These are phyloP conservation scores for Malurus elegans DNA, from an alignment of 2,113 vertebrate genomes.

Conservation along the genomic window DNA sequence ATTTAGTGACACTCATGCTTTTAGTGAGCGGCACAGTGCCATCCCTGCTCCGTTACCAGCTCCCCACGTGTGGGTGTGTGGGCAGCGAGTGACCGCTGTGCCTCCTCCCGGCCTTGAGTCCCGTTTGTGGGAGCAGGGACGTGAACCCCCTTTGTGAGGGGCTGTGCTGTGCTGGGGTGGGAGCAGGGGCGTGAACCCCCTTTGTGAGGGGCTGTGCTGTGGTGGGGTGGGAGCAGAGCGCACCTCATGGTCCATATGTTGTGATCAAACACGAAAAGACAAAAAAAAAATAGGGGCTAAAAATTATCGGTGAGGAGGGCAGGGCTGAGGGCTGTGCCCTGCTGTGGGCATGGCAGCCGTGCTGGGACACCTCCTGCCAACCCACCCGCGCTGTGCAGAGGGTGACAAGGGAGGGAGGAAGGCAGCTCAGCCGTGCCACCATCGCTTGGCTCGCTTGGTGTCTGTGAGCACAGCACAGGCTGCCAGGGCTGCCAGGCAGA, in stretches of 20 bases:
- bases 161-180: neutral
- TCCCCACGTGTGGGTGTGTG: neutral
- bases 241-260: too few relatives aligned
- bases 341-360: accelerated
- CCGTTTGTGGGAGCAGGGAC: neutral
- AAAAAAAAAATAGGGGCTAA: too few relatives aligned
- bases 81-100: neutral
- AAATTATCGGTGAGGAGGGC: neutral
- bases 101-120: neutral
- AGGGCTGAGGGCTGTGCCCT: neutral
- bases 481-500: accelerated
- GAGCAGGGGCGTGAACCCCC: neutral
- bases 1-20: slow-evolving; percentile 94
- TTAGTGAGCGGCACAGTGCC: slow-evolving; percentile 85
- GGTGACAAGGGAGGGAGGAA: neutral
- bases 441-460: accelerated
- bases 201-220: accelerated
- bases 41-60: slow-evolving; percentile 64
- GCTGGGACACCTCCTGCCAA: neutral
- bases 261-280: too few relatives aligned
- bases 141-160: too few relatives aligned
- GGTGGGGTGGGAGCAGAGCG: neutral
- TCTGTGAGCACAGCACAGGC: neutral
- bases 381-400: neutral
- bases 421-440: accelerated